Evolutionary conservation across 2,888 invertebrate genomes (phyloP).

Genomic region (Micoletzkya japonica): DNA sequence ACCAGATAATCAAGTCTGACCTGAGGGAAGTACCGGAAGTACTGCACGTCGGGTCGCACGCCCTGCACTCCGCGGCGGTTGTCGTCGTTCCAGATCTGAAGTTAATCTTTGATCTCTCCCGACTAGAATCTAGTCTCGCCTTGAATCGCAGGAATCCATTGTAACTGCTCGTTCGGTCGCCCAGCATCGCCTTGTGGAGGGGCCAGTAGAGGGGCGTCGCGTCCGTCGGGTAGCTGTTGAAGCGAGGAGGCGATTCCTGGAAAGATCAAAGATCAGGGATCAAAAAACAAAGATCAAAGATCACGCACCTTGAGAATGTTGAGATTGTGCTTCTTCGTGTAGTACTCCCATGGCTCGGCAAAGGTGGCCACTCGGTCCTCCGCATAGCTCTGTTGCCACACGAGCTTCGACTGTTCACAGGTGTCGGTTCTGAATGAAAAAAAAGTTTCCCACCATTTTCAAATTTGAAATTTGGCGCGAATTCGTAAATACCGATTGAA

Average conservation of each 20-base stretch:
- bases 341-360: slow-evolving; percentile 55
- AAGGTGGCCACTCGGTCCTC: slow-evolving; percentile 56
- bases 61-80: slow-evolving; percentile 48
- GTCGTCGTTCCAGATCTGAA: slow-evolving; percentile 68
- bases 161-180: slow-evolving; percentile 78
- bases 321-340: slow-evolving; percentile 51
- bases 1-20: not conserved
- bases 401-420: slow-evolving; percentile 39
- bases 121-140: slow-evolving; percentile 22
- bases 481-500: slow-evolving; percentile 73
- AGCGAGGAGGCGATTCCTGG: slow-evolving; percentile 43
- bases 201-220: slow-evolving; percentile 80
- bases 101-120: not conserved
- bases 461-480: no score
- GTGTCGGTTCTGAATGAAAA: slow-evolving; percentile 69
- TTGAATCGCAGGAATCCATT: slow-evolving; percentile 83
- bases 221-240: slow-evolving; percentile 60
- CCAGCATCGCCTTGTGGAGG: slow-evolving; percentile 79
- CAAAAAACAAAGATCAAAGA: not conserved
- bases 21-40: slow-evolving; percentile 58
- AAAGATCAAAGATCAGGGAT: not conserved
- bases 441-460: not conserved
- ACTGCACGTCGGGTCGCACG: slow-evolving; percentile 51
- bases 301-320: slow-evolving; percentile 45
- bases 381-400: slow-evolving; percentile 72